These are phyloP conservation scores for Drosophila albomicans DNA, from an alignment of 1,140 invertebrate genomes.

Conservation along the genomic window DNA sequence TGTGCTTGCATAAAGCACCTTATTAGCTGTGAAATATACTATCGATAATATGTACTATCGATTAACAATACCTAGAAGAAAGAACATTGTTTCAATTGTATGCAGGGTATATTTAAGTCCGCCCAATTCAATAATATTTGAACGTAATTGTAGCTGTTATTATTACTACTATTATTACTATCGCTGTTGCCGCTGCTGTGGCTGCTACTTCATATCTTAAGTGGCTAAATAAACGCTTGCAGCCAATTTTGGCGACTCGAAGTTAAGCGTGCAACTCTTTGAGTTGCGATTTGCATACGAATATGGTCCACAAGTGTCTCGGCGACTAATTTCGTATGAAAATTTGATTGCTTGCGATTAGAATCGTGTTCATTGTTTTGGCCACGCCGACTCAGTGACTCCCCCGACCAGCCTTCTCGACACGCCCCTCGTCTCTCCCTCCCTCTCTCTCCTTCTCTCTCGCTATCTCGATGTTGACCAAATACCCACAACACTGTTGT, in stretches of 20 bases:
- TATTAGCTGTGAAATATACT: no score
- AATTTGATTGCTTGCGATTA: constrained; percentile 75
- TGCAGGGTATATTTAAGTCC: constrained; percentile 20
- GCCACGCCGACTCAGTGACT: constrained; percentile 7
- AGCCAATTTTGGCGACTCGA: constrained; percentile 61
- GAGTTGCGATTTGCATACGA: constrained; percentile 62
- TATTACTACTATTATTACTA: constrained; percentile 6
- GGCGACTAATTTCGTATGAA: constrained; percentile 74
- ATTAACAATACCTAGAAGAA: no score
- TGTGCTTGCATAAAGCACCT: no score
- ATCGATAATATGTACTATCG: no score
- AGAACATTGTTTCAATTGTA: no score
- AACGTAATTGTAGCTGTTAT: constrained; percentile 35
- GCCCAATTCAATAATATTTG: not conserved
- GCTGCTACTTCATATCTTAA: constrained; percentile 47
- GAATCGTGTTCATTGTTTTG: constrained; percentile 74
- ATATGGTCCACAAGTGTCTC: constrained; percentile 73
- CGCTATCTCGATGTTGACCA: constrained; percentile 12
- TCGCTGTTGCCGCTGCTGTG: constrained; percentile 16
- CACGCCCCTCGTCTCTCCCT: constrained; percentile 1
- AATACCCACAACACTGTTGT: not conserved
- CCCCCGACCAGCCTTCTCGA: not conserved
- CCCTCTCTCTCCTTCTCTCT: not conserved
- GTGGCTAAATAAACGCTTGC: constrained; percentile 60
- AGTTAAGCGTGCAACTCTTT: constrained; percentile 10